phyloP scores from a whole-genome alignment of 1,140 invertebrate species.

The Rhagoletis pomonella region DNA sequence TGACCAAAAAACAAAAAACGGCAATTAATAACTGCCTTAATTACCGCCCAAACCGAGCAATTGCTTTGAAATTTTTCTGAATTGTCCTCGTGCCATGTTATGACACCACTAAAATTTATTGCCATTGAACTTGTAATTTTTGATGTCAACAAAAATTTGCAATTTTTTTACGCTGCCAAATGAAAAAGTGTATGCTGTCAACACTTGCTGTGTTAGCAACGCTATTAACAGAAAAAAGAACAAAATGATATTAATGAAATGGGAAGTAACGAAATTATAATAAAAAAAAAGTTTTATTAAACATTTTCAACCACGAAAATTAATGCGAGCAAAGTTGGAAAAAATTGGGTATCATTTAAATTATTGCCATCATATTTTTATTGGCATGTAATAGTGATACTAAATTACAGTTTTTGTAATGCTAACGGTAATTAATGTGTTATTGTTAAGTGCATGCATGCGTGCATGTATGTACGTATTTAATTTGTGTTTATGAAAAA shows the following conservation, averaged over 20 bases:
- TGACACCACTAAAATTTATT: background rate
- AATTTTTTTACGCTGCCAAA: background rate
- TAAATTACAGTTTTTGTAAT: too few relatives aligned
- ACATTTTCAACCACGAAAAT: background rate
- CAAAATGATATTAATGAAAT: too few relatives aligned
- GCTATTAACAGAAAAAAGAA: background rate
- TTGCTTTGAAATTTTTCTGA: background rate
- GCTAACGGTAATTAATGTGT: too few relatives aligned
- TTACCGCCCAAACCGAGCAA: background rate
- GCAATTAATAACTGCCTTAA: background rate
- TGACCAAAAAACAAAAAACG: constrained; percentile 20
- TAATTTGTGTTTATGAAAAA: too few relatives aligned
- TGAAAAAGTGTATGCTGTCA: background rate
- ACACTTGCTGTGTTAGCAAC: background rate
- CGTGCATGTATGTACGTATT: too few relatives aligned
- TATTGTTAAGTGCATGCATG: too few relatives aligned
- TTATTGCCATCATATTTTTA: too few relatives aligned
- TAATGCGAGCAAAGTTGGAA: background rate
- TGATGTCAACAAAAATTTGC: background rate
- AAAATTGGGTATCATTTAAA: too few relatives aligned
- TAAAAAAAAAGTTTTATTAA: background rate
- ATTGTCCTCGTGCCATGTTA: background rate
- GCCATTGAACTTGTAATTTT: background rate
- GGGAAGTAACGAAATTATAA: background rate
- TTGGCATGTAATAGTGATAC: too few relatives aligned